phyloP scores from a whole-genome alignment of 1,140 invertebrate genomes.

The Zaprionus gabonicus region DNA sequence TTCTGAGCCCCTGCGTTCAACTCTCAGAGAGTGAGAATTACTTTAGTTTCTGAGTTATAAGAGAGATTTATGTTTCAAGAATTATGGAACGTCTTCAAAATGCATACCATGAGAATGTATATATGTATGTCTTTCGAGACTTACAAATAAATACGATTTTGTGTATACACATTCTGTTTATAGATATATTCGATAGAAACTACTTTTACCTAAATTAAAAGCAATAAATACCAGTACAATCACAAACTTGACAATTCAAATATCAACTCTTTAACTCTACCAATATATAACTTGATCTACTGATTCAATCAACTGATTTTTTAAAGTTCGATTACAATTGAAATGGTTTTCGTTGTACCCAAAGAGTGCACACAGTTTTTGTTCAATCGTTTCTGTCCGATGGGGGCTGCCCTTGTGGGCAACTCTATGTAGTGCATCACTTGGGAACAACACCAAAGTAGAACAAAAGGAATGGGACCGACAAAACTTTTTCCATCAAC shows the following conservation, averaged over 20 bases:
- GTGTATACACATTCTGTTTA: slow-evolving; percentile 7
- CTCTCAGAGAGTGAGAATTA: not conserved
- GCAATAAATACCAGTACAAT: slow-evolving; percentile 43
- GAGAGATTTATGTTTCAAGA: not conserved
- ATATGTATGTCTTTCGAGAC: slow-evolving; percentile 20
- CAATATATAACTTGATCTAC: slow-evolving; percentile 36
- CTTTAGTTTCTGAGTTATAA: not conserved
- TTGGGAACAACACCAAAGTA: slow-evolving; percentile 30
- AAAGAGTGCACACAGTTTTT: slow-evolving; percentile 31
- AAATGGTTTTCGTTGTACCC: slow-evolving; percentile 21
- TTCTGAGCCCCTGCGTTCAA: not conserved
- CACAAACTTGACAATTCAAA: slow-evolving; percentile 38
- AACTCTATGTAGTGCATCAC: slow-evolving; percentile 18
- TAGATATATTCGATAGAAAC: slow-evolving; percentile 11
- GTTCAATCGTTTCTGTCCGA: slow-evolving; percentile 14
- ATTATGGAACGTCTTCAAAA: not conserved
- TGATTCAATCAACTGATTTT: slow-evolving; percentile 28
- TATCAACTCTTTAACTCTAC: slow-evolving; percentile 42
- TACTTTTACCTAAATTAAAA: slow-evolving; percentile 34
- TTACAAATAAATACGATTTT: slow-evolving; percentile 22
- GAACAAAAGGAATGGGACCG: slow-evolving; percentile 5
- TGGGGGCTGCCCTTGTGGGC: slow-evolving; percentile 3
- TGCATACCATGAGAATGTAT: slow-evolving; percentile 9
- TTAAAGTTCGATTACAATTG: slow-evolving; percentile 10
- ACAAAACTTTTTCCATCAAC: slow-evolving; percentile 39